Percentiles rank a stretch among this genome's conserved stretches.
These are phyloP conservation scores for Axinella damicornis DNA, from an alignment of 37 sponge, comb jelly and placozoan genomes.

Conservation along the genomic window DNA sequence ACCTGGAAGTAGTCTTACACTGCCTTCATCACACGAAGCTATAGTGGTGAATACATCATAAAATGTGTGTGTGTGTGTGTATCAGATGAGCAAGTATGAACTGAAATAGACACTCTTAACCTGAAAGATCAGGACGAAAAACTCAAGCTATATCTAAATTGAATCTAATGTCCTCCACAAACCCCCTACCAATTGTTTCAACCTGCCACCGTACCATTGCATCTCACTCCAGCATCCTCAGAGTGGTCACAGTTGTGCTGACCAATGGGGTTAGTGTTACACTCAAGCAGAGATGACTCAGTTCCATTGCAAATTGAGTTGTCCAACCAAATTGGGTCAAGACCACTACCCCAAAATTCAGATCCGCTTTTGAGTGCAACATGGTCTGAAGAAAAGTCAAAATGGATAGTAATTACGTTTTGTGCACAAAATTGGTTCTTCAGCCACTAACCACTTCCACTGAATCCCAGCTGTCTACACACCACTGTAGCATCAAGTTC, in stretches of 20 bases:
- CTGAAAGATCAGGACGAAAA: no score
- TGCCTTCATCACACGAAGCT: no score
- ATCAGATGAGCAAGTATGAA: no score
- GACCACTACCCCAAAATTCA: not conserved
- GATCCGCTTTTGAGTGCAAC: not conserved
- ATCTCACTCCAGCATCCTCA: slow-evolving; percentile 17
- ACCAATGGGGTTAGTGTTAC: not conserved
- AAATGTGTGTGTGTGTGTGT: no score
- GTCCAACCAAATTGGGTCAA: not conserved
- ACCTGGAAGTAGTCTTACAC: not conserved
- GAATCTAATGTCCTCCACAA: no score
- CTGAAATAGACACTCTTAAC: no score
- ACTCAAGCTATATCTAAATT: no score
- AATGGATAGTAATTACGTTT: no score
- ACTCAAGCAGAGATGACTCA: not conserved
- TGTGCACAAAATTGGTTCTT: not conserved
- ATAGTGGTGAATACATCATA: no score
- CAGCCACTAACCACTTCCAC: not conserved
- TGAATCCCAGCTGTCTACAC: slow-evolving; percentile 6
- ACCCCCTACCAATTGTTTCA: no score
- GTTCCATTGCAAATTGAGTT: not conserved
- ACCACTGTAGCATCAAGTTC: slow-evolving; percentile 8
- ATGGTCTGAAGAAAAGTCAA: not conserved
- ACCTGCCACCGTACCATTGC: not conserved
- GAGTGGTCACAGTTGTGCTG: slow-evolving; percentile 27